Evolutionary conservation across 1,140 invertebrate genomes (phyloP), one percentile per base, ranked within the genome.

Genomic region (Saccostrea cuccullata): DNA sequence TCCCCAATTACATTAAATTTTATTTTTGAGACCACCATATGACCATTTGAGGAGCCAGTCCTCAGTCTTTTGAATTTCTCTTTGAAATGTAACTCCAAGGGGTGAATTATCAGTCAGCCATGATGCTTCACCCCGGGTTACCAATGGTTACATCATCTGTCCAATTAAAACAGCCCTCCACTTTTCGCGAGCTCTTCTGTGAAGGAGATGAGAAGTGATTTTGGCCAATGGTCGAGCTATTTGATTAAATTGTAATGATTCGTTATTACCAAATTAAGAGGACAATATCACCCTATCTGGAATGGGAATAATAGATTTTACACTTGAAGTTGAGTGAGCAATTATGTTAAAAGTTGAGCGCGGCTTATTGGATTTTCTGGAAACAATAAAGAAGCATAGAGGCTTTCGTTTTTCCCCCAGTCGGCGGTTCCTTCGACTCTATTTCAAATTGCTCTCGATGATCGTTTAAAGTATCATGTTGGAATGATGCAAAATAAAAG

Each of bases 81-180:
- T 58, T 58, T 55, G 55, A 85, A 64, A 56, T 85, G 84, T 64
- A 64, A 60, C 56, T 60, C 84, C 84, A 60, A 85, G 23, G 84
- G 84, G 84, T 85, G 84, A 85, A 85, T 85, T 85, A 85, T 85
- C 84, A 85, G 55, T 85, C 84, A 85, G 55, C 84, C 84, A 85
- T 85, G 84, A 60, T 85, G 56, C 84, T 60, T 64, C 84, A 64
- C 84, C 47, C 84, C 84, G 26, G 55, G 84, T 85, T 85, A 85
- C 84, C 26, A 58, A 60, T 85, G 56, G 84, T 85, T 85, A 85
- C 84, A 85, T 85, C 84, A 85, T 64, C 84, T 85, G 84, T 85
- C 84, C 84, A 85, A 85, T 85, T 85, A 85, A 85, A 85, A 12
- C 5, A n/a, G 55, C 56, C 84, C 30, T 85, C 84, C 84, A 36